Percentiles rank a stretch among this genome's conserved stretches.
Evolutionary conservation across 2,888 invertebrate species (phyloP).

Genomic region (Thelaira solivaga): DNA sequence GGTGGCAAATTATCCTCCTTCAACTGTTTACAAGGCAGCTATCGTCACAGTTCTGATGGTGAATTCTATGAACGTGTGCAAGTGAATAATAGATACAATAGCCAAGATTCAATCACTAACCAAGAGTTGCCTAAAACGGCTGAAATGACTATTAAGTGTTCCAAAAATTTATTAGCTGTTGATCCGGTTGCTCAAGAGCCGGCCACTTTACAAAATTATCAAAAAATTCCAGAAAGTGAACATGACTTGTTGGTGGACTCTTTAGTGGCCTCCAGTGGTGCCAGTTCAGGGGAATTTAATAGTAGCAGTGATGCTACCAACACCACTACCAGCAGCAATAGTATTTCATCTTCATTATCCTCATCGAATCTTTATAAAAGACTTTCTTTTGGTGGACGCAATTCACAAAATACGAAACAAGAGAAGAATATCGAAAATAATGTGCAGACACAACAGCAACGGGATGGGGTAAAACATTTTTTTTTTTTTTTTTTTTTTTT

Average conservation of each 20-base stretch:
- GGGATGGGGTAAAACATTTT: slow-evolving; percentile 56
- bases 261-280: slow-evolving; percentile 64
- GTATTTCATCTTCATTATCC: slow-evolving; percentile 46
- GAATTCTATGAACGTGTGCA: slow-evolving; percentile 72
- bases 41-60: slow-evolving; percentile 72
- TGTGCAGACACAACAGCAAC: slow-evolving; percentile 36
- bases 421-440: slow-evolving; percentile 41
- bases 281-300: slow-evolving; percentile 69
- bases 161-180: slow-evolving; percentile 64
- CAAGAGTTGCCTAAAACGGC: slow-evolving; percentile 27
- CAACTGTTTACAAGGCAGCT: slow-evolving; percentile 73
- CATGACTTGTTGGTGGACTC: slow-evolving; percentile 65
- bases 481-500: no score
- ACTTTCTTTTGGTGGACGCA: slow-evolving; percentile 67
- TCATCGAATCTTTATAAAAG: slow-evolving; percentile 63
- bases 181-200: slow-evolving; percentile 65
- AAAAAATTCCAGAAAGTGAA: slow-evolving; percentile 70
- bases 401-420: slow-evolving; percentile 44
- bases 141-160: slow-evolving; percentile 67
- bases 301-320: slow-evolving; percentile 66
- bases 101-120: background rate
- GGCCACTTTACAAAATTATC: slow-evolving; percentile 70
- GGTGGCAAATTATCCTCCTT: slow-evolving; percentile 66
- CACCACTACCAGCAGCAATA: slow-evolving; percentile 41
- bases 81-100: slow-evolving; percentile 52